These are phyloP conservation scores for Aleiodes leptofemur DNA, from an alignment of 2,888 invertebrate species.

Conservation along the genomic window DNA sequence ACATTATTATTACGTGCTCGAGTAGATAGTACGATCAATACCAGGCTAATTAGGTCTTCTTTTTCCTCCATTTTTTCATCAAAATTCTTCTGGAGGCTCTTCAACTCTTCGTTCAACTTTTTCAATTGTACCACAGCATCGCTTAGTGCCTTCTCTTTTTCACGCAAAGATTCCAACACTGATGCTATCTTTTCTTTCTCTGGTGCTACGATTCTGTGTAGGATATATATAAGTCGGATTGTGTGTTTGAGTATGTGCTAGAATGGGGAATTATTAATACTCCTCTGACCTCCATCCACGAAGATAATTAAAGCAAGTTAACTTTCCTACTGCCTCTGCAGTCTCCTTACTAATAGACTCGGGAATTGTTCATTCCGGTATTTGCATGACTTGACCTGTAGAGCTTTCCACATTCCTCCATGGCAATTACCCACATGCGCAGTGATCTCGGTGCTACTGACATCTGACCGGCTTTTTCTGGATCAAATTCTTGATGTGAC, in stretches of 20 bases:
- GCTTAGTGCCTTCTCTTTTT: conserved; percentile 87
- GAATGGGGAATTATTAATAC: conserved; percentile 19
- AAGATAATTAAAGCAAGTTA: conserved; percentile 33
- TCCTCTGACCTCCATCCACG: neutral
- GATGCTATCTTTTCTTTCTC: conserved; percentile 89
- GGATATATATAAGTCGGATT: neutral
- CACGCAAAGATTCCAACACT: conserved; percentile 84
- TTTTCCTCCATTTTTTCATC: too few relatives aligned
- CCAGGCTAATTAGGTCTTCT: too few relatives aligned
- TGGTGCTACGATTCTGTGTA: conserved; percentile 85
- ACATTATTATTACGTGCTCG: conserved; percentile 47
- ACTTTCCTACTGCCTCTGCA: neutral
- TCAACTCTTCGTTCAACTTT: too few relatives aligned
- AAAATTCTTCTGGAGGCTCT: conserved; percentile 84
- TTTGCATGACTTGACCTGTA: conserved; percentile 80
- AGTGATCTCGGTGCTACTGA: conserved; percentile 91
- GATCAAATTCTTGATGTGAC: conserved; percentile 88
- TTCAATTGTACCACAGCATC: too few relatives aligned
- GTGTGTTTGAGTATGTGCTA: neutral
- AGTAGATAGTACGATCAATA: conserved; percentile 33
- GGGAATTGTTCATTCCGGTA: neutral
- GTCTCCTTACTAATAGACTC: too few relatives aligned
- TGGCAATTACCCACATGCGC: conserved; percentile 93
- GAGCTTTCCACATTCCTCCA: conserved; percentile 94
- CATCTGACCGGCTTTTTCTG: conserved; percentile 87